Evolutionary conservation across 2,888 invertebrate species (phyloP).

Genomic region (Pandemis corylana): DNA sequence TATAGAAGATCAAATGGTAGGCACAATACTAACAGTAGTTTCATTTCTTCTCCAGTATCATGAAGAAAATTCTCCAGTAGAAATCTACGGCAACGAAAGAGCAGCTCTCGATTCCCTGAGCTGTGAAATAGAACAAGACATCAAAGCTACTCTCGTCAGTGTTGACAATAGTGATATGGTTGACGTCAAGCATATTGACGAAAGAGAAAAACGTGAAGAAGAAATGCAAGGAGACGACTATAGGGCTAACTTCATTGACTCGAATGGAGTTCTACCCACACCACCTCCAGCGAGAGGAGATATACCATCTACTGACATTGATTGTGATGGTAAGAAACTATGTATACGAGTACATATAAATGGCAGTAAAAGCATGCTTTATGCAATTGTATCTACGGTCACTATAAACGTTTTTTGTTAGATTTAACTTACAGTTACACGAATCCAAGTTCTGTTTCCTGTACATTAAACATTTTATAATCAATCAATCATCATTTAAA

Average conservation of each 20-base stretch:
- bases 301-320: conserved; percentile 74
- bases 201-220: conserved; percentile 67
- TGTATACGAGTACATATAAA: neutral
- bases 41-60: conserved; percentile 73
- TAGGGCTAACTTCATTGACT: conserved; percentile 68
- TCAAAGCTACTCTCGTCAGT: conserved; percentile 60
- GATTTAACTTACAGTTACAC: no score
- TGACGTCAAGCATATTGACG: conserved; percentile 73
- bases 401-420: no score
- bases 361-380: neutral
- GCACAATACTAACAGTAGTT: neutral
- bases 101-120: conserved; percentile 80
- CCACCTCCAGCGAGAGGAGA: conserved; percentile 68
- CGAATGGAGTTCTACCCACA: conserved; percentile 58
- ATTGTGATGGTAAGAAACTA: conserved; percentile 72
- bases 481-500: no score
- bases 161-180: conserved; percentile 68
- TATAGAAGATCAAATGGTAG: no score
- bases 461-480: no score
- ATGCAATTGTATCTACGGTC: neutral
- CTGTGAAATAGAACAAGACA: conserved; percentile 67
- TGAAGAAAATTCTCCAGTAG: conserved; percentile 84
- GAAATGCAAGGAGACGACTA: conserved; percentile 78
- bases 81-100: conserved; percentile 79
- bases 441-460: no score